phyloP scores from a whole-genome alignment of 2,888 invertebrate species.

The Drosophila birchii region DNA sequence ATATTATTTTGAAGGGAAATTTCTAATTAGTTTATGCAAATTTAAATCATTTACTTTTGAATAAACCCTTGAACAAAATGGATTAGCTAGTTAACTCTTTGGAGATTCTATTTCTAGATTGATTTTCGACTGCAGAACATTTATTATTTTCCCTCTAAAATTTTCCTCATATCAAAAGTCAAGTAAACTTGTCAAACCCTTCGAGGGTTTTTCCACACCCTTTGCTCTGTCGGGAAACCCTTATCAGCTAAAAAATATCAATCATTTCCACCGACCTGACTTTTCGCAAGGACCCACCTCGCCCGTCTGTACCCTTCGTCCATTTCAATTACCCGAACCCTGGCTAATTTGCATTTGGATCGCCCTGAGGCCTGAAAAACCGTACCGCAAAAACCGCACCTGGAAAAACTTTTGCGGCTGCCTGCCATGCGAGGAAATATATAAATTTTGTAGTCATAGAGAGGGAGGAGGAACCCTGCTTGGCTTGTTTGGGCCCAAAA shows the following conservation, averaged over 20 bases:
- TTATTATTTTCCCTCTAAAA: constrained; percentile 11
- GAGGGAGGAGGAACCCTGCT: constrained; percentile 26
- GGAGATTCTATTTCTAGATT: background rate
- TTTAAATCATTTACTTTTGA: background rate
- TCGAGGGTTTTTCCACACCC: constrained; percentile 21
- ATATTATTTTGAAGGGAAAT: background rate
- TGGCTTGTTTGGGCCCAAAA: constrained; percentile 60
- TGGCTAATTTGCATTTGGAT: constrained; percentile 63
- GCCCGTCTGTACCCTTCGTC: background rate
- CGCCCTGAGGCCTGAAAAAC: constrained; percentile 61
- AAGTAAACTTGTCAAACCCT: constrained; percentile 36
- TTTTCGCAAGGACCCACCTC: constrained; percentile 21
- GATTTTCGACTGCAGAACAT: background rate
- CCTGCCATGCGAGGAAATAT: constrained; percentile 43
- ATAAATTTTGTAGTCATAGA: constrained; percentile 71
- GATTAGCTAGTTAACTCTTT: background rate
- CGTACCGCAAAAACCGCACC: constrained; percentile 57
- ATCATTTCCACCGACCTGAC: constrained; percentile 43
- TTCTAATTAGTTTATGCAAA: background rate
- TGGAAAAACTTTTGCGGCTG: constrained; percentile 52
- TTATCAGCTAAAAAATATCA: constrained; percentile 45
- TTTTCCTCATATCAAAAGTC: constrained; percentile 11
- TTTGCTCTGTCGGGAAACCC: constrained; percentile 13
- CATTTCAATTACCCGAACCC: constrained; percentile 39
- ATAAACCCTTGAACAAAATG: too few species aligned